These are phyloP conservation scores for Megalonaias nervosa DNA, from an alignment of 1,140 invertebrate genomes.

Conservation along the genomic window DNA sequence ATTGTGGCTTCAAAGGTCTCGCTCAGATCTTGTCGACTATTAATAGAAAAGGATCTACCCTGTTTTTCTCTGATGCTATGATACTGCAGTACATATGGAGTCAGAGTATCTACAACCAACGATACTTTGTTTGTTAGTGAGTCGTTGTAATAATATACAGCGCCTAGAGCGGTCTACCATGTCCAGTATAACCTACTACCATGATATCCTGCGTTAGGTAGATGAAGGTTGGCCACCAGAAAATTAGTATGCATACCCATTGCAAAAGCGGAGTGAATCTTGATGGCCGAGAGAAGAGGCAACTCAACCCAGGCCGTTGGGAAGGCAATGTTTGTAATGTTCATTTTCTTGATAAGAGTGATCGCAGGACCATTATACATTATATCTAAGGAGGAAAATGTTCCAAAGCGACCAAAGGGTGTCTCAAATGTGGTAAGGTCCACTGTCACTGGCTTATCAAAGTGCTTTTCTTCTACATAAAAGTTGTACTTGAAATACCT, in stretches of 20 bases:
- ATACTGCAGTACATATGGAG: background rate
- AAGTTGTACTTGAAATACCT: slow-evolving; percentile 81
- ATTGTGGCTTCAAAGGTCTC: slow-evolving; percentile 9
- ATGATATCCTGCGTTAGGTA: slow-evolving; percentile 68
- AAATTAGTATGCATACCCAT: slow-evolving; percentile 75
- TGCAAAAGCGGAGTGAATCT: slow-evolving; percentile 75
- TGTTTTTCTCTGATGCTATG: too few relatives aligned
- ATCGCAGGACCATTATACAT: slow-evolving; percentile 77
- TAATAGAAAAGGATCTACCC: too few relatives aligned
- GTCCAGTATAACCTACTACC: slow-evolving; percentile 75
- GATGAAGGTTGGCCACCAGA: slow-evolving; percentile 74
- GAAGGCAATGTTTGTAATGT: slow-evolving; percentile 80
- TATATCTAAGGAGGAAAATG: slow-evolving; percentile 84
- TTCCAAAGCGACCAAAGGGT: slow-evolving; percentile 86
- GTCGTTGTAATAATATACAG: slow-evolving; percentile 41
- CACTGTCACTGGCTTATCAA: slow-evolving; percentile 72
- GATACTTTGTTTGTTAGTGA: slow-evolving; percentile 11
- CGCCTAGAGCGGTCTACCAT: slow-evolving; percentile 50
- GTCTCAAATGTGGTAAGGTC: slow-evolving; percentile 73
- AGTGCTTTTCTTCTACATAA: slow-evolving; percentile 75
- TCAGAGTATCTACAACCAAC: slow-evolving; percentile 40
- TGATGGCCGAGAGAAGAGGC: slow-evolving; percentile 77
- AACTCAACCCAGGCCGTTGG: slow-evolving; percentile 82
- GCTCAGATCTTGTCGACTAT: too few relatives aligned
- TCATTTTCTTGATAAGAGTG: slow-evolving; percentile 72